Base-by-base conservation (phyloP, 2,797 vertebrate species). In the Coluber constrictor region DNA sequence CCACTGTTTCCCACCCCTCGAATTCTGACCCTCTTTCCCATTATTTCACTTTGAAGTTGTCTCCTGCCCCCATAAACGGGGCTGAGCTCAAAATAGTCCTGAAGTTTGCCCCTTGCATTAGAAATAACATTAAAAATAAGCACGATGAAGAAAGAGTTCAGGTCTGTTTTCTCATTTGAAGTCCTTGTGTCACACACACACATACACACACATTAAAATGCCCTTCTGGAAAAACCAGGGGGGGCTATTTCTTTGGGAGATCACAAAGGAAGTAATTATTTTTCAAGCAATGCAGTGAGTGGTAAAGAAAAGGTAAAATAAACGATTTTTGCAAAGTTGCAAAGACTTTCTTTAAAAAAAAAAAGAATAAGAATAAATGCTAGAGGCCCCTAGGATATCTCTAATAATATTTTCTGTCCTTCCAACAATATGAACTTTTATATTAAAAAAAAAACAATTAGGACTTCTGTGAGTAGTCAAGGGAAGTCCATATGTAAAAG, bases 181-280 rank as follows among this genome's bases (percentile, higher is more conserved):
- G 18, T 43, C 32, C 8, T 7, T 1, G 0, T 79, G 16, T 43
- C 16, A 43, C 32, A 3, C 13, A 2, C 4, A 70, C 51, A 54
- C 51, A 54, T 8, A 54, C 51, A 54, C 51, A 10, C 51, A 54
- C 10, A 54, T 10, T 54, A 61, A 63, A 74, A 74, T 66, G 66
- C 18, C 18, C 32, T 79, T 79, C 32, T 79, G 70, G 18, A 20
- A 43, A 37, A 79, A 79, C 3, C 18, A 43, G 18, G 18, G 7
- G 10, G 3, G 7, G 18, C 94, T 92, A 66, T 96, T 95, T 97
- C 97, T 97, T 96, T 93, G 94, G 88, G 90, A 95, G 94, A 93
- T 66, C 27, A 13, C 95, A 94, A 93, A 79, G 92, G 86, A 60
- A 96, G 94, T 92, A 94, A 95, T 96, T 96, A 94, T 60, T 96